Percentiles rank a stretch among this genome's conserved stretches.
Conservation (phyloP, 2,113 vertebrate species). For the Montifringilla adamsi region DNA sequence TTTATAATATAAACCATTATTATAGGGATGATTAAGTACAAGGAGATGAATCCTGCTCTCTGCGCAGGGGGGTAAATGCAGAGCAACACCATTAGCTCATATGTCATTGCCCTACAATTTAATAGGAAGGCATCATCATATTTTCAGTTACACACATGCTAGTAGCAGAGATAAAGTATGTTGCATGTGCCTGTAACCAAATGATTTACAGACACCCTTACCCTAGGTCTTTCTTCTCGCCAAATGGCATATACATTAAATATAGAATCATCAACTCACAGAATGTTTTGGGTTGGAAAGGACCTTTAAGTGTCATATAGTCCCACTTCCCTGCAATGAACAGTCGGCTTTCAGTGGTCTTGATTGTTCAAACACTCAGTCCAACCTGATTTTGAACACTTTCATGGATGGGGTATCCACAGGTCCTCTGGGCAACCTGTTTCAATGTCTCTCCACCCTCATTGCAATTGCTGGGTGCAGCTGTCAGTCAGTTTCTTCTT, state of each 20-base stretch:
- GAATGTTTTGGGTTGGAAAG: background rate
- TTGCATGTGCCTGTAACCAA: background rate
- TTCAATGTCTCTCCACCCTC: background rate
- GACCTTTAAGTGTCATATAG: background rate
- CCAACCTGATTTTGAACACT: background rate
- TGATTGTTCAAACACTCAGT: background rate
- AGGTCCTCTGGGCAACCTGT: background rate
- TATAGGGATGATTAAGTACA: background rate
- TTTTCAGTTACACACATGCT: background rate
- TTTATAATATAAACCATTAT: background rate
- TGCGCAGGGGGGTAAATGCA: background rate
- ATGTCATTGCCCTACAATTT: background rate
- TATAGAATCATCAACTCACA: background rate
- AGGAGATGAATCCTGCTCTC: background rate
- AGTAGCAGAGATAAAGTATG: background rate
- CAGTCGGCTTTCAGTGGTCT: background rate
- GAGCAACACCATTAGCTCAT: background rate
- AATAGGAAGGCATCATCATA: background rate
- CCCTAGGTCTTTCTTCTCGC: background rate
- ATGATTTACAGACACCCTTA: background rate
- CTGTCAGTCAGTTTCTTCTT: background rate
- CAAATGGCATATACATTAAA: background rate
- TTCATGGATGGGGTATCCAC: background rate
- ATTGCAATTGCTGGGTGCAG: fast-evolving
- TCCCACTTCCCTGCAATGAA: background rate